phyloP scores from a whole-genome alignment of 1,140 invertebrate species.

The honey bee (Apis mellifera) region Amel_HAv3.1 CM009944.2:3460001-3460500 shows the following conservation, averaged over 20 bases:
- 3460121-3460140: constrained; percentile 12
- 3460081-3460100: neutral
- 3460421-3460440: no score
- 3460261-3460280: constrained; percentile 14
- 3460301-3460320: neutral
- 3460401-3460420: neutral
- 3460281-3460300: neutral
- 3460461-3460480: neutral
- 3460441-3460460: neutral
- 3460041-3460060: neutral
- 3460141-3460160: neutral
- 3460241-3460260: constrained; percentile 20
- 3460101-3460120: neutral
- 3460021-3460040: neutral
- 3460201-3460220: constrained; percentile 9
- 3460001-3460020: neutral
- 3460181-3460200: neutral
- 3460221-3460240: constrained; percentile 9
- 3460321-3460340: constrained; percentile 1
- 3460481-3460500: neutral
- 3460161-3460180: neutral
- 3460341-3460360: neutral
- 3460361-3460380: neutral
- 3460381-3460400: neutral
- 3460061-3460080: neutral